Conservation (phyloP, 2,888 invertebrate species). For the Troides aeacus region DNA sequence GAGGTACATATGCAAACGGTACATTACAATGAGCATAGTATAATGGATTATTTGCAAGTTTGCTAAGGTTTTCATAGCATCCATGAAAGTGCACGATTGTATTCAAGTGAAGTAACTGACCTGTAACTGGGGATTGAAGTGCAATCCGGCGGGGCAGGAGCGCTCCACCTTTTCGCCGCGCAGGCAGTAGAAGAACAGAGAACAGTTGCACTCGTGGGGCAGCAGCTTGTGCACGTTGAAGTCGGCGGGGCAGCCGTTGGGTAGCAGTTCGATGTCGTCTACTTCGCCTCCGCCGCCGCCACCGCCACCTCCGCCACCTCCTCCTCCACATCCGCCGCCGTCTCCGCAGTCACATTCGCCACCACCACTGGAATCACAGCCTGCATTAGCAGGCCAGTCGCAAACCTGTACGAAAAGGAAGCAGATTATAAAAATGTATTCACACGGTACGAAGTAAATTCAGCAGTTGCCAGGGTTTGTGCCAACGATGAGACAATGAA, state of each 20-base stretch:
- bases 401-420: slow-evolving; percentile 35
- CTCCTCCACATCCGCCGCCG: slow-evolving; percentile 9
- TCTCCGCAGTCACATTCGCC: slow-evolving; percentile 19
- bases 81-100: too few species aligned
- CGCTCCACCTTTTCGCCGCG: slow-evolving; percentile 43
- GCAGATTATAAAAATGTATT: too few species aligned
- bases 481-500: too few species aligned
- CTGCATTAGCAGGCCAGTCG: slow-evolving; percentile 39
- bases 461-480: too few species aligned
- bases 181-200: slow-evolving; percentile 48
- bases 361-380: slow-evolving; percentile 32
- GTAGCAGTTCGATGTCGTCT: slow-evolving; percentile 33
- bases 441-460: too few species aligned
- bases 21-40: too few species aligned
- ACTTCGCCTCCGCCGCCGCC: slow-evolving; percentile 3
- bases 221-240: slow-evolving; percentile 44
- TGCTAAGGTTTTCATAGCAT: too few species aligned
- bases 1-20: too few species aligned
- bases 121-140: slow-evolving; percentile 48
- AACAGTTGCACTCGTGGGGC: slow-evolving; percentile 53
- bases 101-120: slow-evolving; percentile 34
- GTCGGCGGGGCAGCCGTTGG: slow-evolving; percentile 54
- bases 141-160: slow-evolving; percentile 42
- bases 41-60: too few species aligned
- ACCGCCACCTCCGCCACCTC: slow-evolving; percentile 6